Evolutionary conservation across 1,140 invertebrate species (phyloP), one percentile per base, ranked within the genome.

Genomic region (Ectropis grisescens): DNA sequence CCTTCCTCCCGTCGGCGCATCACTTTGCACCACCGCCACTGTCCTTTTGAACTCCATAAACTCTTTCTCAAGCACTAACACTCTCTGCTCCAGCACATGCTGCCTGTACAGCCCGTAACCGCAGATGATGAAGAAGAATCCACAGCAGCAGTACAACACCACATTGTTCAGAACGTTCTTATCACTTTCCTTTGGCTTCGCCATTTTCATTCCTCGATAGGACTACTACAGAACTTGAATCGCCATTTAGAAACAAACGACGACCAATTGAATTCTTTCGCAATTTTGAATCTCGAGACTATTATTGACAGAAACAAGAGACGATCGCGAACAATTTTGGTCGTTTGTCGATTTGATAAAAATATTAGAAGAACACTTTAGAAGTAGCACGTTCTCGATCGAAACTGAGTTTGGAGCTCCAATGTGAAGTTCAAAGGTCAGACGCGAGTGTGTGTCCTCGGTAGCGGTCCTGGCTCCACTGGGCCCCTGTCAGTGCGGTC

Each of bases 61-160:
- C 38, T 58, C 42, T 13, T 58, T 37, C 31, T 80, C 71, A 41
- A 80, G 37, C 34, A 47, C 45, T 24, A 55, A 37, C 14, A 80
- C 42, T 10, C 71, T 49, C 40, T 58, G 48, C 52, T 80, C 71
- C 44, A 80, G 25, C 3, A 47, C 27, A 33, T 70, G 61, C 48
- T 76, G 71, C 25, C 62, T 42, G 33, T 66, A 55, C 39, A 70
- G 30, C 29, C 52, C 57, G 30, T 71, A 70, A 11, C 75, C 71
- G 48, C 61, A 68, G 11, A 57, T 33, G 1, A 58, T 32, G 33
- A 80, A 37, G 30, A 67, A 46, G 31, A 69, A 54, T 34, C 56
- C 64, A 61, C 58, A 68, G 38, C 62, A 64, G 58, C 69, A 70
- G 71, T 60, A 68, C 39, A 64, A 43, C 58, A 80, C 71, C 37